Base-by-base conservation (phyloP, 2,888 invertebrate genomes). In the Noctua comes region DNA sequence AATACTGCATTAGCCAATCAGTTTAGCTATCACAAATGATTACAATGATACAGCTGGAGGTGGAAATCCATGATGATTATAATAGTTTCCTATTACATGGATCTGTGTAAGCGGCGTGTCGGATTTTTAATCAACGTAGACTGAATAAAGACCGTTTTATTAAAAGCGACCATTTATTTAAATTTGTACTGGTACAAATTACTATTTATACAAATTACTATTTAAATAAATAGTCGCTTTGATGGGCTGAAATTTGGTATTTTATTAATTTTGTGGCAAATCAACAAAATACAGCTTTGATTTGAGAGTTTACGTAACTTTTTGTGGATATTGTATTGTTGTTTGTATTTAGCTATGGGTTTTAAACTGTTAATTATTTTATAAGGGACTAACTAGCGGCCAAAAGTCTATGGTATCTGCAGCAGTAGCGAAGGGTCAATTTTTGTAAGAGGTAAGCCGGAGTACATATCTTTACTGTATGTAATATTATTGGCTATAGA, bases 21-120 rank as follows among this genome's bases (percentile, higher is more conserved):
- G 43, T 64, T 18, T 18, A 36, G 16, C 54, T 85, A 72, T 69
- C 43, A 68, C 36, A 13, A 77, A 74, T 76, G 78, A 83, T 79
- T 78, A 84, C 78, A 84, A 77, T 62, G 68, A 51, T 31, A 71
- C 77, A 71, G 54, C 40, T 68, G 68, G 68, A 86, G 85, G 72
- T 57, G 75, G 72, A 79, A 81, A 83, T 79, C 73, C 51, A 57
- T 59, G 73, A 77, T 62, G 24, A 68, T 68, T 21, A 71, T 77
- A 77, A 82, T 77, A 24, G 70, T 70, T 79, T 79, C 76, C 76
- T 86, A 83, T 83, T 85, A 79, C 79, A 81, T 71, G 68, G 70
- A 71, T 73, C 31, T n/a, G 36, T n/a, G 68, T 66, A 73, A 87
- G 48, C 31, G 43, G 46, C 69, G 79, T 59, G 40, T 68, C 81